Evolutionary conservation across 1,140 invertebrate species (phyloP).

Genomic region (Bicyclus anynana): DNA sequence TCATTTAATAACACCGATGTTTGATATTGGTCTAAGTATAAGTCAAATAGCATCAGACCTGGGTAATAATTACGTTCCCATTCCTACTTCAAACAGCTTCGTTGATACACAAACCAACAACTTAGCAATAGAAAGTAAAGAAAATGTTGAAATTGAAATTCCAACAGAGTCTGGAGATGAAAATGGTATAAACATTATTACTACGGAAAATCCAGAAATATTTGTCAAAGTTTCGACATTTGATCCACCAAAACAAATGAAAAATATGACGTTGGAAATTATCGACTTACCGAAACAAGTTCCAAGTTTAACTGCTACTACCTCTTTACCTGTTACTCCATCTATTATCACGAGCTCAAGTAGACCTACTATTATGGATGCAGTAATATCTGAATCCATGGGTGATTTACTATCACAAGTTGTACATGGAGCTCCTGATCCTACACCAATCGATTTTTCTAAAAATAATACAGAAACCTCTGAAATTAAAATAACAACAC

Average conservation of each 20-base stretch:
- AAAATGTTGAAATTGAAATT: conserved; percentile 65
- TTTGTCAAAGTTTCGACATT: conserved; percentile 65
- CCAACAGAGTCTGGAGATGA: conserved; percentile 36
- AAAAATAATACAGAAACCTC: conserved; percentile 17
- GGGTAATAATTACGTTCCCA: conserved; percentile 46
- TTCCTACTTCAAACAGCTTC: conserved; percentile 49
- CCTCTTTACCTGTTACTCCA: conserved; percentile 14
- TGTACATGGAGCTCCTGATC: conserved; percentile 37
- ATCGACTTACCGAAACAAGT: background rate
- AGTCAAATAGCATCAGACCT: conserved; percentile 70
- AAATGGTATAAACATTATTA: conserved; percentile 26
- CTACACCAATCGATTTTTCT: conserved; percentile 9
- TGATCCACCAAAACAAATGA: conserved; percentile 39
- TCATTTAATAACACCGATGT: conserved; percentile 45
- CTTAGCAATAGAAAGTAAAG: conserved; percentile 60
- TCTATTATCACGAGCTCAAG: conserved; percentile 22
- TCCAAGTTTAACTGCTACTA: background rate
- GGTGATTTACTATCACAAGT: conserved; percentile 64
- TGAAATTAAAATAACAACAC: background rate
- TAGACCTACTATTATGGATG: conserved; percentile 44
- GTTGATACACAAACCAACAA: conserved; percentile 43
- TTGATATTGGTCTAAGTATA: conserved; percentile 69
- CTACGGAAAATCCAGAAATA: conserved; percentile 39
- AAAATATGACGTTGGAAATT: conserved; percentile 13
- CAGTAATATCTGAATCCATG: conserved; percentile 64